Percentiles rank a stretch among this genome's conserved stretches.
These are phyloP conservation scores for Macheiramphus alcinus DNA, from an alignment of 2,113 vertebrate genomes.

Conservation along the genomic window DNA sequence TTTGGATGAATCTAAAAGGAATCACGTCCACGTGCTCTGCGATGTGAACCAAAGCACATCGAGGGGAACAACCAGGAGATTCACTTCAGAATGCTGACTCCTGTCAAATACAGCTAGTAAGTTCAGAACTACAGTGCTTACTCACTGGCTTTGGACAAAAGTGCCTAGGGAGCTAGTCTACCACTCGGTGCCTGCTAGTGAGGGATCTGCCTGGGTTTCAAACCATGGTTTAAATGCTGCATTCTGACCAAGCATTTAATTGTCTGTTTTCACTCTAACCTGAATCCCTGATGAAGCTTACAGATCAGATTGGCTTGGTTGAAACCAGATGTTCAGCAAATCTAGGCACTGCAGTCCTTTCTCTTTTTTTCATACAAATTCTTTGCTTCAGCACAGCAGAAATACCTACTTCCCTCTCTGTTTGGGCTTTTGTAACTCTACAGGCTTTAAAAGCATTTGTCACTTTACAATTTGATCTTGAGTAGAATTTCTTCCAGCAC, in stretches of 20 bases:
- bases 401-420: neutral
- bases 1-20: neutral
- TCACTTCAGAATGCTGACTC: neutral
- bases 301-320: neutral
- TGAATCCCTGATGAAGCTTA: neutral
- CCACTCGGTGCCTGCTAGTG: neutral
- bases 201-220: neutral
- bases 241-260: neutral
- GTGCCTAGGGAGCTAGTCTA: neutral
- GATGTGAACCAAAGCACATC: neutral
- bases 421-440: neutral
- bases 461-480: neutral
- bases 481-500: neutral
- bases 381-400: neutral
- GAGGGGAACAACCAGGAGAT: neutral
- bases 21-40: neutral
- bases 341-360: neutral
- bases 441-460: neutral
- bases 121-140: neutral
- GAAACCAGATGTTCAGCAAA: neutral
- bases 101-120: neutral
- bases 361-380: neutral
- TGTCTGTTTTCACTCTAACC: neutral
- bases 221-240: neutral
- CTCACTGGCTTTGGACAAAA: neutral